phyloP scores from a whole-genome alignment of 2,888 invertebrate genomes.

The Acronicta leporina region DNA sequence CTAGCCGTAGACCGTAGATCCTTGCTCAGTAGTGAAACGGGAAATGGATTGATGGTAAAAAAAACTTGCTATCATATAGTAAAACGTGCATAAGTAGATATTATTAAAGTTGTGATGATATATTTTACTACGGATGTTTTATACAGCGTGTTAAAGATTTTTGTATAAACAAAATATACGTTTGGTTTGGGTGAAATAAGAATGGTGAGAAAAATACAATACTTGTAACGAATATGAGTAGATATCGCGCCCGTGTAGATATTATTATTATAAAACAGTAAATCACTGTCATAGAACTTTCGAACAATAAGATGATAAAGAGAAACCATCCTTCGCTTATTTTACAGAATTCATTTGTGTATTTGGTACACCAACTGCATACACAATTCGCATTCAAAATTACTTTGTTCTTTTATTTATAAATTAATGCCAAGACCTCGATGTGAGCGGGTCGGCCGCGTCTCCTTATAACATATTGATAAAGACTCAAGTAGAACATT shows the following conservation, averaged over 20 bases:
- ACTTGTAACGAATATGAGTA: constrained; percentile 1
- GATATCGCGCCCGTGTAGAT: neutral
- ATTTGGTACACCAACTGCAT: constrained; percentile 40
- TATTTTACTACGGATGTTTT: constrained; percentile 4
- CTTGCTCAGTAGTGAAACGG: too few relatives aligned
- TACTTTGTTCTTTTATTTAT: constrained; percentile 45
- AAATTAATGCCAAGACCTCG: constrained; percentile 37
- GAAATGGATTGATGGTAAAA: too few relatives aligned
- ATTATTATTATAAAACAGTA: constrained; percentile 15
- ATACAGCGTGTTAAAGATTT: neutral
- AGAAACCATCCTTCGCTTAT: constrained; percentile 5
- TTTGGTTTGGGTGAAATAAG: neutral
- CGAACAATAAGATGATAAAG: constrained; percentile 25
- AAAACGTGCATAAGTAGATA: too few relatives aligned
- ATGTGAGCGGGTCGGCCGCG: constrained; percentile 13
- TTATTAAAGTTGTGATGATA: too few relatives aligned
- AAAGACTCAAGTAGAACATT: constrained; percentile 39
- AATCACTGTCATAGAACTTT: constrained; percentile 19
- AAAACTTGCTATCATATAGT: too few relatives aligned
- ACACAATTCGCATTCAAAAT: constrained; percentile 23
- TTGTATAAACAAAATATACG: constrained; percentile 25
- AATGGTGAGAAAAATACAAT: neutral
- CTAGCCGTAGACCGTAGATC: too few relatives aligned
- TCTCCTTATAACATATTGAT: constrained; percentile 40
- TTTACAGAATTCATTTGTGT: constrained; percentile 23